Evolutionary conservation across 2,888 invertebrate species (phyloP), one percentile per base, ranked within the genome.

Genomic region (Chrysomela aeneicollis): DNA sequence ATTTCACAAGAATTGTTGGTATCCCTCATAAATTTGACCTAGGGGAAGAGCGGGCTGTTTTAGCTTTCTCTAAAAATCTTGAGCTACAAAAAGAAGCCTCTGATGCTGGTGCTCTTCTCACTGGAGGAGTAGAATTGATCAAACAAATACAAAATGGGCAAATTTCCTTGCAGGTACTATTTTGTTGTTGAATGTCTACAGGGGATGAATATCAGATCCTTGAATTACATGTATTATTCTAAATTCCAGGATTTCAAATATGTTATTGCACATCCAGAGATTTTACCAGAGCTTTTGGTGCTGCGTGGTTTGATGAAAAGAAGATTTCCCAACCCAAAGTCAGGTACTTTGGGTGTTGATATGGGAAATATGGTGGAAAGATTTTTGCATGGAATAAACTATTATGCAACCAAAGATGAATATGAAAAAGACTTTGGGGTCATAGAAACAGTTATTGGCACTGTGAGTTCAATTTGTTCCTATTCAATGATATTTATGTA

Each of bases 141-240:
- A 92, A 91, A 81, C 87, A 89, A 70, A 89, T 95, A 71, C 91
- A 92, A 85, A 89, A 85, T 76, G 92, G 93, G n/a, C 85, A 87
- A 69, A 77, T 92, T 2, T 64, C 66, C 0, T 53, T 76, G 35
- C 61, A 61, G 42, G 42, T 42, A 42, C 8, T 42, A 15, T 42
- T 42, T n/a, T n/a, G n/a, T n/a, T n/a, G n/a, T n/a, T n/a, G n/a
- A n/a, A n/a, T n/a, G n/a, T n/a, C n/a, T n/a, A n/a, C n/a, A n/a
- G n/a, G n/a, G n/a, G n/a, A n/a, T n/a, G n/a, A n/a, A n/a, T n/a
- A n/a, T n/a, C n/a, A n/a, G n/a, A n/a, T n/a, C n/a, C n/a, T n/a
- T n/a, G n/a, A n/a, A n/a, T n/a, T n/a, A n/a, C n/a, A n/a, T n/a
- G n/a, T n/a, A n/a, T n/a, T n/a, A 26, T 26, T 15, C 42, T 42